A percentile compares a stretch with the other conserved stretches of the same genome.
Conservation (phyloP, 1,140 invertebrate species). For the Platorchestia sp. region DNA sequence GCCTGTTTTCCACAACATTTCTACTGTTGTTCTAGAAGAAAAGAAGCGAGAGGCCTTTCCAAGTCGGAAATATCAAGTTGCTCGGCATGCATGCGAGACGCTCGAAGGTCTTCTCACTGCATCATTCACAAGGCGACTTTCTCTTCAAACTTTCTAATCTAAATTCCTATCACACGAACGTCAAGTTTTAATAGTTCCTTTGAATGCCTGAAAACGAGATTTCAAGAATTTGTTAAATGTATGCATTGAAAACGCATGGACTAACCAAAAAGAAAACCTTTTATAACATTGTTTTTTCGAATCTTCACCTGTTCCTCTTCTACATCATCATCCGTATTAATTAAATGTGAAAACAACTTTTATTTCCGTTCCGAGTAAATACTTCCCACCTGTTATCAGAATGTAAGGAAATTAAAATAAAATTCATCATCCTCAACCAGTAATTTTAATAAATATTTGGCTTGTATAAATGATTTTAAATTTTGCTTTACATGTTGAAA, state of each 20-base stretch:
- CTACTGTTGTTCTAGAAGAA: slow-evolving; percentile 24
- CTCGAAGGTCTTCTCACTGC: not conserved
- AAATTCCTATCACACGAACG: slow-evolving; percentile 53
- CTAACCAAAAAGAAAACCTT: not conserved
- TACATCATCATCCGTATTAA: not conserved
- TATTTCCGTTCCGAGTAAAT: not conserved
- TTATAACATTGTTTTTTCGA: not conserved
- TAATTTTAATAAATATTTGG: too few relatives aligned
- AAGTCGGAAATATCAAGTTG: not conserved
- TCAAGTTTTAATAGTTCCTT: slow-evolving; percentile 54
- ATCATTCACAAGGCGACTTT: slow-evolving; percentile 27
- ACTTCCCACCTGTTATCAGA: not conserved
- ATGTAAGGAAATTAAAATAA: not conserved
- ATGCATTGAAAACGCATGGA: slow-evolving; percentile 17
- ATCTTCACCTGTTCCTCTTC: not conserved
- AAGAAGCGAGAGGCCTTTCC: not conserved
- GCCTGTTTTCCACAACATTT: slow-evolving; percentile 39
- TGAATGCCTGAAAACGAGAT: slow-evolving; percentile 40
- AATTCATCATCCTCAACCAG: not conserved
- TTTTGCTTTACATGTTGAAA: too few relatives aligned
- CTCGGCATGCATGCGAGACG: not conserved
- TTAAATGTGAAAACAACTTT: not conserved
- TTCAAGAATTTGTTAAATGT: slow-evolving; percentile 44
- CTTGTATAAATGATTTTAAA: too few relatives aligned
- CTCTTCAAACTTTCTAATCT: slow-evolving; percentile 45